Conservation (phyloP, 2,113 vertebrate species). For the Lonchura striata region DNA sequence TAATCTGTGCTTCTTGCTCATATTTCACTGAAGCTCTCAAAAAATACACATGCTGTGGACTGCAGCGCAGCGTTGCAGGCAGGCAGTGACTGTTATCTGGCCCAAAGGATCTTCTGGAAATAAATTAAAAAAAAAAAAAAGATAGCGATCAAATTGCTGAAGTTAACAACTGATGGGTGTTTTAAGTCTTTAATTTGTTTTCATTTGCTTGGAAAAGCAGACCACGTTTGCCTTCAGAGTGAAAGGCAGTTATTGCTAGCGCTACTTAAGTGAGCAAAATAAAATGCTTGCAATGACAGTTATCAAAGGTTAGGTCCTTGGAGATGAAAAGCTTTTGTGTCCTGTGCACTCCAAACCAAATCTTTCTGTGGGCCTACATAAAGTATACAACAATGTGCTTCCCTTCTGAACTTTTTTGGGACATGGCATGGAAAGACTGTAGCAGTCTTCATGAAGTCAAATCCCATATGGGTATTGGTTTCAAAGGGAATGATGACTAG, state of each 20-base stretch:
- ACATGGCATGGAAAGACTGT: conserved; percentile 71
- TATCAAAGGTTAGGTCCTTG: conserved; percentile 26
- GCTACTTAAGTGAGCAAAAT: conserved; percentile 21
- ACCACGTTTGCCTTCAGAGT: conserved; percentile 7
- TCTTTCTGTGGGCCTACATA: conserved; percentile 29
- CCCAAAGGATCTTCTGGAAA: conserved; percentile 39
- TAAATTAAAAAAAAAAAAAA: not conserved
- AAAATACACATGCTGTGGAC: conserved; percentile 37
- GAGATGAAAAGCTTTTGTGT: conserved; percentile 56
- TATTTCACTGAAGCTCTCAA: conserved; percentile 59
- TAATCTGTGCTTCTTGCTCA: conserved; percentile 55
- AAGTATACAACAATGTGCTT: conserved; percentile 65
- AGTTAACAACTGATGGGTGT: conserved; percentile 37
- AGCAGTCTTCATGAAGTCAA: conserved; percentile 68
- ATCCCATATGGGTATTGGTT: conserved; percentile 80
- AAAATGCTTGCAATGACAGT: conserved; percentile 41
- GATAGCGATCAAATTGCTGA: conserved; percentile 16
- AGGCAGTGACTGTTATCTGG: not conserved
- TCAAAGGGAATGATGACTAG: conserved; percentile 86
- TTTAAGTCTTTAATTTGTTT: conserved; percentile 51
- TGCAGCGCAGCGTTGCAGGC: not conserved
- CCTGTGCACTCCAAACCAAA: not conserved
- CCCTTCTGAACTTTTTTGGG: conserved; percentile 72
- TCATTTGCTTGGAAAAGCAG: conserved; percentile 50
- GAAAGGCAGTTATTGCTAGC: not conserved